phyloP scores from a whole-genome alignment of 2,797 vertebrate species.

The Pipistrellus nathusii region DNA sequence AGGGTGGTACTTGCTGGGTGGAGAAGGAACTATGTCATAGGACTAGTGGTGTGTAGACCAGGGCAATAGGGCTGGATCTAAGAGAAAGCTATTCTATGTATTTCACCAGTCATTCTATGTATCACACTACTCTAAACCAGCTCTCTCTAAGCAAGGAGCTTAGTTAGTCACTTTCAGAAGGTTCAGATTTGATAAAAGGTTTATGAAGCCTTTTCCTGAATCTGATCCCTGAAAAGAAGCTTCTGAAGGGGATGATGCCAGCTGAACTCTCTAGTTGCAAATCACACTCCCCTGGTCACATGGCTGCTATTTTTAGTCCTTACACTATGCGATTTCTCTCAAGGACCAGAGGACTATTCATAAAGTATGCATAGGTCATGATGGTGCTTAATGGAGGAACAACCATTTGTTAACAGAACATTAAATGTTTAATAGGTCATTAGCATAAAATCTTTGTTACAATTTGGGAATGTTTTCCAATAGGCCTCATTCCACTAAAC shows the following conservation, averaged over 20 bases:
- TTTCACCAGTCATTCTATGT: neutral
- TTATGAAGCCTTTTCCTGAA: slow-evolving; percentile 35
- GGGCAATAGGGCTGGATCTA: too few relatives aligned
- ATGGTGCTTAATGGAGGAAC: slow-evolving; percentile 82
- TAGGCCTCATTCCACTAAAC: neutral
- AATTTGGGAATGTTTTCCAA: slow-evolving; percentile 55
- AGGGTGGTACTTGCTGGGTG: neutral
- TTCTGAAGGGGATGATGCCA: slow-evolving; percentile 56
- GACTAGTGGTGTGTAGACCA: neutral
- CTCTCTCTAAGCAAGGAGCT: neutral
- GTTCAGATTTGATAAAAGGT: neutral
- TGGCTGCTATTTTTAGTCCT: slow-evolving; percentile 75
- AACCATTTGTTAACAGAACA: slow-evolving; percentile 84
- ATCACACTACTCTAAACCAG: neutral
- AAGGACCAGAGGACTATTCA: slow-evolving; percentile 83
- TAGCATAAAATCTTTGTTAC: slow-evolving; percentile 70
- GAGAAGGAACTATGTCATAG: neutral
- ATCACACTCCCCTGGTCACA: slow-evolving; percentile 19
- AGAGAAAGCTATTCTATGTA: neutral
- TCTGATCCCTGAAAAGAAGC: slow-evolving; percentile 33
- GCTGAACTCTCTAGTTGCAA: slow-evolving; percentile 66
- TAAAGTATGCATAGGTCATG: slow-evolving; percentile 83
- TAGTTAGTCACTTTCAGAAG: neutral
- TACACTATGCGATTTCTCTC: slow-evolving; percentile 75
- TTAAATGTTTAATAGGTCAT: slow-evolving; percentile 84